phyloP scores from a whole-genome alignment of 2,113 vertebrate genomes.

The Amazona guildingii region DNA sequence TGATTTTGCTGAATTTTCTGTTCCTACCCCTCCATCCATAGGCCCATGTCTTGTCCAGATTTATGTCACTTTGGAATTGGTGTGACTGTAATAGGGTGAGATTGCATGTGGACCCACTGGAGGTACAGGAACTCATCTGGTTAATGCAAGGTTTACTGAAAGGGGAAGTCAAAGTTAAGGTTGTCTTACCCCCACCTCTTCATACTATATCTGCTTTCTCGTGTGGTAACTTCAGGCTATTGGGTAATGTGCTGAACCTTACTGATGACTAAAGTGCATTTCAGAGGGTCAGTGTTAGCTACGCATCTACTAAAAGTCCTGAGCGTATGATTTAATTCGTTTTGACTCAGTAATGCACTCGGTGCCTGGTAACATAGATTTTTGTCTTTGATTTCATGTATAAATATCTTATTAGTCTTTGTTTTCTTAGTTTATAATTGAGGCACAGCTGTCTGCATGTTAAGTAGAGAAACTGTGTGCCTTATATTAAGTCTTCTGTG shows the following conservation, averaged over 20 bases:
- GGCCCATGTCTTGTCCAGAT: background rate
- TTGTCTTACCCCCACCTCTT: background rate
- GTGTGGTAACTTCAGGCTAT: background rate
- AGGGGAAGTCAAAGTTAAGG: background rate
- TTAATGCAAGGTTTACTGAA: background rate
- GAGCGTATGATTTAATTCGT: background rate
- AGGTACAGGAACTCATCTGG: background rate
- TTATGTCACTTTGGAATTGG: background rate
- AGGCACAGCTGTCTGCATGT: constrained; percentile 33
- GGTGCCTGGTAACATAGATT: background rate
- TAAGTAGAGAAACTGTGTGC: constrained; percentile 40
- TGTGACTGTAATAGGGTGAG: background rate
- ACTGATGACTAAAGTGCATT: background rate
- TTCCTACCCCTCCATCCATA: background rate
- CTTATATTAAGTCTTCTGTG: constrained; percentile 3
- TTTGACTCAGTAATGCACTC: background rate
- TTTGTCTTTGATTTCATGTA: background rate
- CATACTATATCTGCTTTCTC: background rate
- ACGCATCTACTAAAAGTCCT: background rate
- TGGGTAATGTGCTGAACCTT: background rate
- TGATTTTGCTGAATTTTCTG: background rate
- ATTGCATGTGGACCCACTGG: background rate
- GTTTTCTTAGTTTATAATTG: constrained; percentile 41
- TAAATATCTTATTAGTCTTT: background rate
- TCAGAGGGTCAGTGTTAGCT: background rate